Base-by-base conservation (phyloP, 2,888 invertebrate genomes). In the Eretmocerus hayati region DNA sequence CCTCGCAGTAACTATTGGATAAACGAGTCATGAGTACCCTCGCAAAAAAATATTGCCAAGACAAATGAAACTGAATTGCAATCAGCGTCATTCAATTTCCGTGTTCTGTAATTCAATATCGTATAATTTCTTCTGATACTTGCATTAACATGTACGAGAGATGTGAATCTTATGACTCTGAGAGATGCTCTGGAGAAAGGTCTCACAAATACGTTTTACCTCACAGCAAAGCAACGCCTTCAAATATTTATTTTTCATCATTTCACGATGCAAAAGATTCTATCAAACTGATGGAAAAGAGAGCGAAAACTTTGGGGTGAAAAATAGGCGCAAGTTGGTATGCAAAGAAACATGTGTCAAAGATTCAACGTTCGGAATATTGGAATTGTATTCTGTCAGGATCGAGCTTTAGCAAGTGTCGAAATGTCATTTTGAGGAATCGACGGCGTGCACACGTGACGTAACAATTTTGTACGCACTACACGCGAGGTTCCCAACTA, bases 391-490 rank as follows among this genome's bases (percentile, higher is more conserved):
- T 26, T 26, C 11, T n/a, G n/a, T n/a, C n/a, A n/a, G n/a, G n/a
- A n/a, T n/a, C n/a, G n/a, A n/a, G n/a, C 26, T 26, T 26, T 26
- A 9, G 6, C 26, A n/a, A n/a, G n/a, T 11, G 26, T 26, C 26
- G 26, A 26, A 11, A 26, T 42, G 50, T 43, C 46, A 46, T 42
- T 46, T 47, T 44, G 47, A 51, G 37, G 44, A 38, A 47, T 51
- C 47, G 51, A 46, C 43, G 42, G 46, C 46, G 36, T n/a, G 43
- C 37, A 16, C 40, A 26, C 9, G 23, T 18, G 18, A 13, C 20
- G n/a, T 22, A 39, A 16, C 30, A 21, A 8, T 21, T 40, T 32
- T 35, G 16, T 20, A n/a, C 35, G 41, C 2, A 5, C 20, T 33
- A 16, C 33, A 33, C n/a, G n/a, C 26, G 26, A 30, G 30, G 30